Evolutionary conservation across 2,888 invertebrate species (phyloP), one percentile per base, ranked within the genome.

Genomic region (Lasioglossum villosulum): DNA sequence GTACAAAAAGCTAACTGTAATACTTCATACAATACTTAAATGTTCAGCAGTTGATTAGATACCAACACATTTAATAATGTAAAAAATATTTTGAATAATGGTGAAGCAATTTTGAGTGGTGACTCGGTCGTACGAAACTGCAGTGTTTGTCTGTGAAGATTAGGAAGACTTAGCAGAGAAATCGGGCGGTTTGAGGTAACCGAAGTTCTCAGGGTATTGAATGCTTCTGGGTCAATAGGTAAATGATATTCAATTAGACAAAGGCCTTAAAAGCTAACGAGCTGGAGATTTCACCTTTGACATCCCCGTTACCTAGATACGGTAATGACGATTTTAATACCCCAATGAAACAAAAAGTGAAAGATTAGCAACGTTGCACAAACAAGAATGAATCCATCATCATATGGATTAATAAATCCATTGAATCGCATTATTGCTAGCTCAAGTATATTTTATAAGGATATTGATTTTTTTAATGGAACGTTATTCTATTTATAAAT

Each of bases 241-340:
- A 79, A 90, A 89, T 82, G 87, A 87, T 87, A 89, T 90, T 84
- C 86, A 84, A 83, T 83, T 84, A 87, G 82, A 84, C 85, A 86
- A 87, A 90, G 81, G 75, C 63, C 72, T 80, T 86, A 80, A 83
- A 82, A 68, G 83, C 77, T 86, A 86, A 86, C 86, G 78, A 86
- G 86, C 78, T 76, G 27, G 48, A 68, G 86, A 71, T 86, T 78
- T 86, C 75, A 75, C 48, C 86, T 86, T 86, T 86, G 81, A 81
- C 75, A 72, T 42, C 45, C 0, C 42, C 8, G 23, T 42, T 75
- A 73, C 59, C 66, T 59, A 73, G 78, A 75, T 86, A 23, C 14
- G 23, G 14, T 27, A 70, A 81, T 34, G 75, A 70, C 73, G 56
- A 80, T 75, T 80, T 71, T 78, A 45, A 78, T 81, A 56, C 37